Conservation (phyloP, 2,113 vertebrate species). For the Pagrus major region DNA sequence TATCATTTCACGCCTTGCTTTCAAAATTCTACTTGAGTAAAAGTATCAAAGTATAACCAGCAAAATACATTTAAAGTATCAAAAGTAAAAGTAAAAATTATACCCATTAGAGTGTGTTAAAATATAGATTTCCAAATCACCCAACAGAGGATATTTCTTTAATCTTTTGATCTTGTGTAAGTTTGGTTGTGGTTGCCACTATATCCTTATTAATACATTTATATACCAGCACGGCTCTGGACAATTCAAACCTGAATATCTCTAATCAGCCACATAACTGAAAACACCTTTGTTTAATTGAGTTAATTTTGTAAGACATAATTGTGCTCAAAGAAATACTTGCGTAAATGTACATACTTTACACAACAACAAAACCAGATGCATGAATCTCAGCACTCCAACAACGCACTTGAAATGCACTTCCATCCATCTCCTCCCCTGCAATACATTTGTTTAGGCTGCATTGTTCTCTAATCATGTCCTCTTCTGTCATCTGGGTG, state of each 20-base stretch:
- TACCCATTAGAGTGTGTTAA: no score
- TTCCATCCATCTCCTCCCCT: neutral
- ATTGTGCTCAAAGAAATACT: neutral
- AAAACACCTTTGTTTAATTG: neutral
- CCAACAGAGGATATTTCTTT: neutral
- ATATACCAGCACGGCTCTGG: no score
- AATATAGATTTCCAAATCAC: no score
- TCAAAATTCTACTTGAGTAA: no score
- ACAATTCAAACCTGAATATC: no score
- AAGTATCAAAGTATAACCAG: no score
- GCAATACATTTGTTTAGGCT: conserved; percentile 15
- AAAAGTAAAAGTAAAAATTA: no score
- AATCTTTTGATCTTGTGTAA: neutral
- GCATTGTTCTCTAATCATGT: conserved; percentile 39
- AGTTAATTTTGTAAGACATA: neutral
- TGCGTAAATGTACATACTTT: neutral
- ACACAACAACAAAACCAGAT: neutral
- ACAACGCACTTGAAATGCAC: conserved; percentile 1
- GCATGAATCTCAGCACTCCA: neutral
- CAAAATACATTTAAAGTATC: no score
- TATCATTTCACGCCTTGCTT: no score
- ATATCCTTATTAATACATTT: neutral
- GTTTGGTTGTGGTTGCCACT: neutral
- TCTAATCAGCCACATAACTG: neutral
- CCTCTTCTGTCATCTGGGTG: conserved; percentile 51